These are phyloP conservation scores for Lasioglossum figueresi DNA, from an alignment of 2,888 invertebrate species.

Conservation along the genomic window DNA sequence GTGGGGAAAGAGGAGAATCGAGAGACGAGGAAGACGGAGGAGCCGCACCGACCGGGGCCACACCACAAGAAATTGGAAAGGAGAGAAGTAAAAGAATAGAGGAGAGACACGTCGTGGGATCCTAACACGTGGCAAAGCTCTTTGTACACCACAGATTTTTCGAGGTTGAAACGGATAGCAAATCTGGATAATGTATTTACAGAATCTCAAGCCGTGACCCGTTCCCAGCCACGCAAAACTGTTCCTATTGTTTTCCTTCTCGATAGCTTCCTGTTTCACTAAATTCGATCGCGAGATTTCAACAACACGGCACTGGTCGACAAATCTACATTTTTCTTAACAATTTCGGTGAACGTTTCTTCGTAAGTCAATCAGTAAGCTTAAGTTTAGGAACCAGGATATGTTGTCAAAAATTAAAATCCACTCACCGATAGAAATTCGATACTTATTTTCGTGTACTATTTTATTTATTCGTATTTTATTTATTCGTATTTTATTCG, in stretches of 20 bases:
- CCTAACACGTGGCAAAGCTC: slow-evolving; percentile 65
- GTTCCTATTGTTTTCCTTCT: slow-evolving; percentile 8
- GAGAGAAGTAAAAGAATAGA: slow-evolving; percentile 26
- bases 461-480: no score
- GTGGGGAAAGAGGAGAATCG: slow-evolving; percentile 22
- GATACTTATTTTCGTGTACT: no score
- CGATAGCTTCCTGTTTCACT: slow-evolving; percentile 14
- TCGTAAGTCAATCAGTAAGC: no score
- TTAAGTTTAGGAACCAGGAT: no score
- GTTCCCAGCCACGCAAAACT: slow-evolving; percentile 36
- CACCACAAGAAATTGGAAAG: slow-evolving; percentile 18
- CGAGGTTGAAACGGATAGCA: slow-evolving; percentile 66
- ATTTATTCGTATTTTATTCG: not conserved
- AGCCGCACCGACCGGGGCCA: not conserved
- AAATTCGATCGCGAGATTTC: not conserved
- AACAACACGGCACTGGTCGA: not conserved
- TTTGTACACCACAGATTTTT: slow-evolving; percentile 68
- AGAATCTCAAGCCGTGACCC: slow-evolving; percentile 59
- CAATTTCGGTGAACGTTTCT: not conserved
- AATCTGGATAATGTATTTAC: slow-evolving; percentile 78
- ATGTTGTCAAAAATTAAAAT: no score
- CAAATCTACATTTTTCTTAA: not conserved
- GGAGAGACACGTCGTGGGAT: slow-evolving; percentile 64
- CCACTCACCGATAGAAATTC: no score
- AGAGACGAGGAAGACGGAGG: not conserved